Base-by-base conservation (phyloP, 2,888 invertebrate species). In the Ectropis crepuscularia region DNA sequence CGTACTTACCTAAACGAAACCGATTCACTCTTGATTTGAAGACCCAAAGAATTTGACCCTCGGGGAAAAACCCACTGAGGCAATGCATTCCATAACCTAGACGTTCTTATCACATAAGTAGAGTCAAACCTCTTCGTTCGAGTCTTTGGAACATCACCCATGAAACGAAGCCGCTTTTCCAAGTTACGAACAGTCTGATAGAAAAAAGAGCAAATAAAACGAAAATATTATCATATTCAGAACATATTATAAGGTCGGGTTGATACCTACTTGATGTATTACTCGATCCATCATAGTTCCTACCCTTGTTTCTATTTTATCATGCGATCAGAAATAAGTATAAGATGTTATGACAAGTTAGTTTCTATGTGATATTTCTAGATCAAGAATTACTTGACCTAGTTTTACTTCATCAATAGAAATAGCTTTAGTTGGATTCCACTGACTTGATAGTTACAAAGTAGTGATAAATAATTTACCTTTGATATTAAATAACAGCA, bases 381-480 rank as follows among this genome's bases (percentile, higher is more conserved):
- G 61, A 62, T 39, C 64, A 63, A 11, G 62, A 11, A 48, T 53
- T 41, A 60, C 65, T 69, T 70, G 71, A 63, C 71, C 69, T 60
- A 71, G 55, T 65, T 71, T n/a, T 48, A n/a, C 37, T 1, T 28
- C 57, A 54, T 53, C 36, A n/a, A 55, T 61, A 50, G 5, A 39
- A 9, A 36, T 39, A 37, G 11, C 16, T 28, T 28, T 41, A 38
- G n/a, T 10, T 28, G 47, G 47, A 7, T 55, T 61, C n/a, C 10
- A 50, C 5, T 58, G 12, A n/a, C 28, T 46, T 50, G 28, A 51
- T 46, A 39, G 28, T 41, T 53, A 51, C 39, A 41, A 53, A 42
- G 47, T 60, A 12, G 6, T 11, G 28, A 51, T 39, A 41, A 9
- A 6, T 51, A 8, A 36, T 57, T 16, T 4, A 28, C 16, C 37